Evolutionary conservation across 2,888 invertebrate species (phyloP).

Genomic region (Caenorhabditis uteleia): DNA sequence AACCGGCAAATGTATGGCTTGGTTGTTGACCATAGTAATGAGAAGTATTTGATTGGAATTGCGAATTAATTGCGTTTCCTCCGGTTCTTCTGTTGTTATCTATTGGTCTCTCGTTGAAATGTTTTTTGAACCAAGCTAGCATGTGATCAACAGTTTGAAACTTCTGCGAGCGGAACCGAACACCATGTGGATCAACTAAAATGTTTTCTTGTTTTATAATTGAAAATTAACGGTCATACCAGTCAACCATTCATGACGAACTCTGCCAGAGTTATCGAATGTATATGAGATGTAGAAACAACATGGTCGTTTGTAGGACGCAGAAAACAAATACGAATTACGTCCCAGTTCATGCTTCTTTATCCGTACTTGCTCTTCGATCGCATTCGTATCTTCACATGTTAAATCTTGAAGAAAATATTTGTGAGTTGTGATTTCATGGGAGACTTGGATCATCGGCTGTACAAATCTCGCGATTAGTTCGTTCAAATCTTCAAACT

Average conservation of each 20-base stretch:
- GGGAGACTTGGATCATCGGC: conserved; percentile 91
- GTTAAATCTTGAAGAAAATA: conserved; percentile 77
- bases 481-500: conserved; percentile 98
- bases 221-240: conserved; percentile 69
- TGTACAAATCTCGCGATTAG: conserved; percentile 94
- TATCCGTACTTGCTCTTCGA: conserved; percentile 74
- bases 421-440: conserved; percentile 88
- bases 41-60: too few relatives aligned
- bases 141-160: conserved; percentile 83
- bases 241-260: conserved; percentile 89
- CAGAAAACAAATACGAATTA: conserved; percentile 58
- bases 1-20: too few relatives aligned
- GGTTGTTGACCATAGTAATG: too few relatives aligned
- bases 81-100: not conserved
- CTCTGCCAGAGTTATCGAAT: conserved; percentile 78
- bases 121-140: conserved; percentile 96
- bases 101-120: conserved; percentile 83
- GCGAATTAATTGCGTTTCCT: too few relatives aligned
- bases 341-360: conserved; percentile 80
- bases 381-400: conserved; percentile 39
- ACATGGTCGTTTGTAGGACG: conserved; percentile 74
- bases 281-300: conserved; percentile 92
- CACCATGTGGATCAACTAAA: conserved; percentile 84
- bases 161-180: conserved; percentile 82
- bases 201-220: not conserved